A percentile compares a stretch with the other conserved stretches of the same genome.
Conservation (phyloP, 1,140 invertebrate species). For the Stegodyphus mimosarum region DNA sequence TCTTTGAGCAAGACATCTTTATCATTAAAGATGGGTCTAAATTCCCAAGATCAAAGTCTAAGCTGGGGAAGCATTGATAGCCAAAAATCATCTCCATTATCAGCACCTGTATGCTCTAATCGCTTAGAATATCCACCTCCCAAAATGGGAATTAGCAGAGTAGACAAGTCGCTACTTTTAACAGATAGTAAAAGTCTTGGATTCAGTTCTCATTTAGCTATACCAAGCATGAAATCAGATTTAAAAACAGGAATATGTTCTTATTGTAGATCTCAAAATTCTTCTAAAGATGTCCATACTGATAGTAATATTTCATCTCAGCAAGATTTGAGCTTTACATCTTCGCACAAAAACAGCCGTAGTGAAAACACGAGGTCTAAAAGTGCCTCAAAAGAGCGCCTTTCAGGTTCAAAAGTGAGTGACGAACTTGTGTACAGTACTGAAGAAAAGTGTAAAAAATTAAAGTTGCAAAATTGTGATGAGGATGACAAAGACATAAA, state of each 20-base stretch:
- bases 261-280: constrained; percentile 34
- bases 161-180: constrained; percentile 35
- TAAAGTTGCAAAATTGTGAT: too few species aligned
- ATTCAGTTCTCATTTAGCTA: constrained; percentile 16
- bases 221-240: neutral
- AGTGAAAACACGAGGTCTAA: too few species aligned
- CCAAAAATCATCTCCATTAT: constrained; percentile 41
- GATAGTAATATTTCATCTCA: constrained; percentile 28
- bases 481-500: too few species aligned
- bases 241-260: constrained; percentile 50
- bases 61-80: constrained; percentile 8
- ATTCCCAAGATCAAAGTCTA: constrained; percentile 21
- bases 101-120: constrained; percentile 23
- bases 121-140: constrained; percentile 33
- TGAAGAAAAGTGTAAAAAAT: too few species aligned
- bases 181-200: constrained; percentile 25
- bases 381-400: too few species aligned
- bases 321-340: neutral
- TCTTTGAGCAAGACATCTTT: constrained; percentile 34
- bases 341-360: too few species aligned
- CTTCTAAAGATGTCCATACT: constrained; percentile 29
- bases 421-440: too few species aligned
- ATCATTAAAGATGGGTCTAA: constrained; percentile 40
- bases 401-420: too few species aligned
- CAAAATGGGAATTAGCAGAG: constrained; percentile 41